Percentiles rank a stretch among this genome's conserved stretches.
These are phyloP conservation scores for Physella acuta DNA, from an alignment of 1,140 invertebrate genomes.

Conservation along the genomic window DNA sequence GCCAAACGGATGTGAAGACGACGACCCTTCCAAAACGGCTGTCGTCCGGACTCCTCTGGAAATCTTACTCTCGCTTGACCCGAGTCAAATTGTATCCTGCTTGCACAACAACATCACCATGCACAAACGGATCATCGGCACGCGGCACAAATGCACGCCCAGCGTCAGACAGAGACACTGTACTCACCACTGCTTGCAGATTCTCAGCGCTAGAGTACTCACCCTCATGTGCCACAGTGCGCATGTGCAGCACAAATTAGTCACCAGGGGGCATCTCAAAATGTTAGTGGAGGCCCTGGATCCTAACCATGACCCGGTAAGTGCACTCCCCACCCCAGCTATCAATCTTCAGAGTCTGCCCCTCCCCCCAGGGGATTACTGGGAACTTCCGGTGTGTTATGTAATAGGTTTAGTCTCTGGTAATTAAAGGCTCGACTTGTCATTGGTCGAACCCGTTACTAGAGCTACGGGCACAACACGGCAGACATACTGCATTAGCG, in stretches of 20 bases:
- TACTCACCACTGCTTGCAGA: conserved; percentile 71
- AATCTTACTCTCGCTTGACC: conserved; percentile 61
- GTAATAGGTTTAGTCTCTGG: too few relatives aligned
- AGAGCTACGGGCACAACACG: too few relatives aligned
- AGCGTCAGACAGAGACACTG: conserved; percentile 67
- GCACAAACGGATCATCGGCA: conserved; percentile 70
- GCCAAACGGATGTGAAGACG: conserved; percentile 23
- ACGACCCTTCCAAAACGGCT: conserved; percentile 22
- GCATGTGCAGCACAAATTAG: conserved; percentile 63
- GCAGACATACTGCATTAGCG: too few relatives aligned
- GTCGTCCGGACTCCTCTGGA: conserved; percentile 55
- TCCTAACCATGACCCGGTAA: conserved; percentile 70
- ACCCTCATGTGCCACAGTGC: conserved; percentile 68
- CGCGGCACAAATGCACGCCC: conserved; percentile 67
- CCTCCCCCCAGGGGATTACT: too few relatives aligned
- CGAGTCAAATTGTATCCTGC: conserved; percentile 66
- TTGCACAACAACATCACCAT: conserved; percentile 72
- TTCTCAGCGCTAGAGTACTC: conserved; percentile 68
- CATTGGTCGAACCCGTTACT: too few relatives aligned
- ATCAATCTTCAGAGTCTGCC: too few relatives aligned
- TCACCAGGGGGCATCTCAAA: conserved; percentile 65
- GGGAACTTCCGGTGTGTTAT: too few relatives aligned
- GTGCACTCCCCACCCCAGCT: too few relatives aligned
- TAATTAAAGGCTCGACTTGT: too few relatives aligned
- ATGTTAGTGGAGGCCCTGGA: conserved; percentile 68